Base-by-base conservation (phyloP, 2,797 vertebrate genomes). In the Centropyge bicolor region DNA sequence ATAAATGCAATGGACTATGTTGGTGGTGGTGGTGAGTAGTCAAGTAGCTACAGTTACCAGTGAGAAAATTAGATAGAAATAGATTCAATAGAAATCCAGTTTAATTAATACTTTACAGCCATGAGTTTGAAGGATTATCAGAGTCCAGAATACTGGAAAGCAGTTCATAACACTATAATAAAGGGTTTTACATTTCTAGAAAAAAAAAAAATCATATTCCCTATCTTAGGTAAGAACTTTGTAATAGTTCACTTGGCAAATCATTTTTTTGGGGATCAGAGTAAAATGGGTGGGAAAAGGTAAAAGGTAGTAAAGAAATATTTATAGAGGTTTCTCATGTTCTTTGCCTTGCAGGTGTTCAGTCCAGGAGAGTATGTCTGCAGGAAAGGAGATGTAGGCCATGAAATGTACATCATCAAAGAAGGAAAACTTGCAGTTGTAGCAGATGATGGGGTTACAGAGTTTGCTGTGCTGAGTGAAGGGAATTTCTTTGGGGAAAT, bases 401-500 rank as follows among this genome's bases (percentile, higher is more conserved):
- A 95, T 0, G 98, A 99, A 89, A 99, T 99, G 98, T 99, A 98
- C 87, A 98, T 99, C 85, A 95, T 99, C 85, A 97, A 94, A 1
- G 96, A 99, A 66, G 98, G 98, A 0, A 96, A 93, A 70, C 94
- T 98, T 86, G 98, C 97, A 0, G 98, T 99, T 73, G 95, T 99
- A 41, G 97, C 96, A 0, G 97, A 98, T 20, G 98, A 99, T 0
- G 97, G 98, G 0, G 51, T 97, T 79, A 98, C 97, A 0, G 96
- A 92, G 86, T 97, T 94, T 16, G 98, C 98, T 0, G 91, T 98
- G 41, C 95, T 98, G 17, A 94, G 96, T 5, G 95, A 95, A 0
- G 97, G 98, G 10, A 97, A 96, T 78, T 99, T 99, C 91, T 99
- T 98, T 22, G 98, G 98, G 17, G 98, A 99, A 94, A 99, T 99